Evolutionary conservation across 2,888 invertebrate genomes (phyloP), one percentile per base, ranked within the genome.

Genomic region (Ryuthela nishihirai): DNA sequence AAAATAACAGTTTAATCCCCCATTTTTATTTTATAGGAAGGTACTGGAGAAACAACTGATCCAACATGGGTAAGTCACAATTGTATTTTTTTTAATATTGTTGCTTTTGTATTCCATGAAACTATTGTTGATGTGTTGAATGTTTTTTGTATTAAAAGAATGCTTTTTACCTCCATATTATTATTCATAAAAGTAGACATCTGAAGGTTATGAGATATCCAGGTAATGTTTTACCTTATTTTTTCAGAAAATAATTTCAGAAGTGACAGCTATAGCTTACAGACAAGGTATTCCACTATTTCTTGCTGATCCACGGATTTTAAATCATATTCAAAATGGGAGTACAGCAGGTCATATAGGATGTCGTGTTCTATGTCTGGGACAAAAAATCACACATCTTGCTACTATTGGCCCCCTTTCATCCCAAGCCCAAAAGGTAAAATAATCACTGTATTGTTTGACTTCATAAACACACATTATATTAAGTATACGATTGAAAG

Each of bases 271-370:
- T 24, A 39, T 48, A 9, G 54, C 56, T 20, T 44, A 46, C 23
- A 62, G 56, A n/a, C 62, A 62, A 18, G 47, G 54, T 23, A 58
- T 67, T 36, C 65, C 65, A 21, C 53, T 67, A 20, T 63, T 67
- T 34, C 26, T 65, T 10, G 49, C 54, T 36, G 66, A 66, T 50
- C 45, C 47, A 2, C 39, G 58, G 29, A 26, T 66, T 17, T 58
- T 64, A 21, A 38, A 26, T 10, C 44, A 48, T 15, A 48, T 64
- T 17, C 32, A 55, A 5, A 48, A 56, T 41, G 49, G 43, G 10
- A 54, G 41, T 24, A 23, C 15, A 12, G 20, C 26, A 18, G 42
- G 43, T 9, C 15, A 40, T 29, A 39, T 36, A 17, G 41, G 49
- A 25, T 65, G 65, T 32, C 32, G 48, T 39, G 26, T 61, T 21